Conservation (phyloP, 1,140 invertebrate species). For the Oedothorax gibbosus region DNA sequence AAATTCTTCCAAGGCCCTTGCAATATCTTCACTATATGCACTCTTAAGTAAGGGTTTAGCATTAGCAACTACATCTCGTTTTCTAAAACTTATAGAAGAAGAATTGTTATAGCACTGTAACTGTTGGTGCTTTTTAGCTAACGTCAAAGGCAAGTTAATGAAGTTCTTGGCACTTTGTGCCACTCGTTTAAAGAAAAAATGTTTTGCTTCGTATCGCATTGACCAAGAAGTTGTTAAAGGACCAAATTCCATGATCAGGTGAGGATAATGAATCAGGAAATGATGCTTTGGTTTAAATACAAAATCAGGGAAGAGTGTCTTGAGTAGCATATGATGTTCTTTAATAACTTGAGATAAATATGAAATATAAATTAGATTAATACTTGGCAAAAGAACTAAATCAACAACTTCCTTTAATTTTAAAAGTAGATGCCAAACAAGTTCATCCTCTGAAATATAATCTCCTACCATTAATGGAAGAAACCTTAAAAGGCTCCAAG, state of each 20-base stretch:
- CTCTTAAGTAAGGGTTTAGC: too few relatives aligned
- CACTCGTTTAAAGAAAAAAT: slow-evolving; percentile 1
- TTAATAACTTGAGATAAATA: not conserved
- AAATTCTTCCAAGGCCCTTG: too few relatives aligned
- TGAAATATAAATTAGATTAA: not conserved
- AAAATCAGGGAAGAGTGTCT: not conserved
- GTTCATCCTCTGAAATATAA: not conserved
- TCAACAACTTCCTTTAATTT: not conserved
- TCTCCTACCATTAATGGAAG: not conserved
- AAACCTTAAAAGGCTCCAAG: not conserved
- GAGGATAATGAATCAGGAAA: not conserved
- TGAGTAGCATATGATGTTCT: not conserved
- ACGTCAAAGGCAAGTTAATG: not conserved
- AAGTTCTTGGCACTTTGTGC: not conserved
- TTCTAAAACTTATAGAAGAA: not conserved
- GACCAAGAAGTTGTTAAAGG: not conserved
- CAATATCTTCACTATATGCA: too few relatives aligned
- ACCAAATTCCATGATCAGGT: not conserved
- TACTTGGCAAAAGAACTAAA: not conserved
- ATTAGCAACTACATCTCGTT: too few relatives aligned
- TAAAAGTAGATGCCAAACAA: slow-evolving; percentile 3
- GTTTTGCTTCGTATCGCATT: not conserved
- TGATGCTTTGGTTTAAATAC: slow-evolving; percentile 3
- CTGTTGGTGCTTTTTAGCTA: not conserved
- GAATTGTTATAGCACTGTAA: not conserved